Percentiles rank a stretch among this genome's conserved stretches.
phyloP scores from a whole-genome alignment of 53 echinoderm and acorn worm species.

The Patiria pectinifera region DNA sequence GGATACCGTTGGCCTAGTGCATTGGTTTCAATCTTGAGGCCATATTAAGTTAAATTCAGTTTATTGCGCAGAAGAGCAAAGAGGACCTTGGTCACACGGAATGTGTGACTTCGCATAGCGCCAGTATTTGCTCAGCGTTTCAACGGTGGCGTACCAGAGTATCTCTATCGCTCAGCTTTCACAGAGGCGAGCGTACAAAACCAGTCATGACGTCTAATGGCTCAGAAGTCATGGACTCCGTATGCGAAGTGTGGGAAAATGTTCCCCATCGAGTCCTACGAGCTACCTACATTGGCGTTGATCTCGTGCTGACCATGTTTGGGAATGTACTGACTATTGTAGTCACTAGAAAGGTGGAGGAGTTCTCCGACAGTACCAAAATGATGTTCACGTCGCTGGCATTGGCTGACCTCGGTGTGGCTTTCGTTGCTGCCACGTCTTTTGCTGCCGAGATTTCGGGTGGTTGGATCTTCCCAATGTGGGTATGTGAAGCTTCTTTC shows the following conservation, averaged over 20 bases:
- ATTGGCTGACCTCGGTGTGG: conserved; percentile 47
- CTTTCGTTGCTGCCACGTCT: conserved; percentile 26
- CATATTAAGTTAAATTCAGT: not conserved
- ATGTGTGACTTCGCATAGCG: not conserved
- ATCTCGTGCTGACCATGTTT: conserved; percentile 29
- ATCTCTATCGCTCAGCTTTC: not conserved
- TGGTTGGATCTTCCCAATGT: conserved; percentile 17
- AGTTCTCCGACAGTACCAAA: conserved; percentile 28
- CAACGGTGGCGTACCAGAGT: not conserved
- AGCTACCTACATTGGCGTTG: conserved; percentile 38
- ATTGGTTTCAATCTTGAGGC: not conserved
- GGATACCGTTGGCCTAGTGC: not conserved
- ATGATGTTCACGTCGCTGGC: conserved; percentile 48
- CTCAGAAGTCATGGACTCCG: not conserved
- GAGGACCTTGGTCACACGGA: not conserved
- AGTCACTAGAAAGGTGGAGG: conserved; percentile 34
- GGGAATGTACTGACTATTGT: conserved; percentile 55
- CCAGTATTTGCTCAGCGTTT: not conserved
- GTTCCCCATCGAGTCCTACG: not conserved
- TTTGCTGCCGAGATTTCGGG: conserved; percentile 23
- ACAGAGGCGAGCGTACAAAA: not conserved
- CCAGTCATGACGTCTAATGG: not conserved
- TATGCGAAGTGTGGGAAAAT: not conserved
- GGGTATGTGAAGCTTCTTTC: conserved; percentile 28
- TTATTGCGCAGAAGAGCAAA: not conserved